Percentiles rank a stretch among this genome's conserved stretches.
Conservation (phyloP, 2,797 vertebrate species). For the Sebastes trivittatus region DNA sequence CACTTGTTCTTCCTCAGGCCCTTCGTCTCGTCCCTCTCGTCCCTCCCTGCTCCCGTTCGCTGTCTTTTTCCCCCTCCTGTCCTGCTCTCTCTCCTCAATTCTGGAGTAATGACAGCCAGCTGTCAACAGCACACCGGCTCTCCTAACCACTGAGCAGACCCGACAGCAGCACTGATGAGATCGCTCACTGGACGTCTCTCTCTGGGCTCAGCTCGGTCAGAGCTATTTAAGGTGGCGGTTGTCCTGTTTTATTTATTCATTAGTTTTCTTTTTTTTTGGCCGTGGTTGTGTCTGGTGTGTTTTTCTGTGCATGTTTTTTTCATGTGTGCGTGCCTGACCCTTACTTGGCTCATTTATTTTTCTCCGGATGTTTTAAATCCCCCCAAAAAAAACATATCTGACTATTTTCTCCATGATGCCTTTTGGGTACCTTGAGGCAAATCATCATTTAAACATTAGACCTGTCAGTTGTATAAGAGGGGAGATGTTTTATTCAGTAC, state of each 20-base stretch:
- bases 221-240: conserved; percentile 44
- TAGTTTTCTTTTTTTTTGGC: neutral
- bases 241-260: conserved; percentile 63
- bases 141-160: conserved; percentile 46
- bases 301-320: neutral
- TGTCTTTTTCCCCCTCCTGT: conserved; percentile 8
- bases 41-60: neutral
- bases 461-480: conserved; percentile 63
- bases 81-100: conserved; percentile 13
- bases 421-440: conserved; percentile 56
- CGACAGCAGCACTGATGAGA: conserved; percentile 59
- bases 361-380: neutral
- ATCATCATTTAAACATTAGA: conserved; percentile 74
- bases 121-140: conserved; percentile 49
- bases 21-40: neutral
- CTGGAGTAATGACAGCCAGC: conserved; percentile 58
- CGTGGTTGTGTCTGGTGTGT: neutral
- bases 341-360: neutral
- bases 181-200: conserved; percentile 36
- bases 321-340: neutral
- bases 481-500: conserved; percentile 71
- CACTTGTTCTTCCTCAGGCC: neutral
- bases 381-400: conserved; percentile 1
- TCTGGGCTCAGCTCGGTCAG: conserved; percentile 13
- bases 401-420: conserved; percentile 39